Evolutionary conservation across 1,140 invertebrate species (phyloP).

Genomic region (Coboldia fuscipes): DNA sequence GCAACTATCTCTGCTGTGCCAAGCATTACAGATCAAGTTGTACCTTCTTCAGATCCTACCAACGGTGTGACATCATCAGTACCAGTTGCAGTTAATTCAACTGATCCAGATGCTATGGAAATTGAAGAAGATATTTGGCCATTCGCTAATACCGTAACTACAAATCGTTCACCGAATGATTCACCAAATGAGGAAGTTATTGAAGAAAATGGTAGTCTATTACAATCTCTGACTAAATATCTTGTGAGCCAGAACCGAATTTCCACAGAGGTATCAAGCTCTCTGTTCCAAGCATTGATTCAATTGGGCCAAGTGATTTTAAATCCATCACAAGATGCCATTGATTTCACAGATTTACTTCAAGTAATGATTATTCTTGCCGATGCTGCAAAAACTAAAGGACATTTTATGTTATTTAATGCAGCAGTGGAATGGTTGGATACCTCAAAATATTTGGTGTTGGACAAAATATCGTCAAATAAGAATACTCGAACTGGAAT

Average conservation of each 20-base stretch:
- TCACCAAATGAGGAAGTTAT: slow-evolving; percentile 10
- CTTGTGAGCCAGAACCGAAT: slow-evolving; percentile 51
- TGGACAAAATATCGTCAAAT: slow-evolving; percentile 29
- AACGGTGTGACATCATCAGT: too few species aligned
- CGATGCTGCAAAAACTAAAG: slow-evolving; percentile 49
- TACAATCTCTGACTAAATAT: slow-evolving; percentile 49
- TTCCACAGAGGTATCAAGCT: slow-evolving; percentile 43
- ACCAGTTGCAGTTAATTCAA: too few species aligned
- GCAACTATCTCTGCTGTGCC: slow-evolving; percentile 20
- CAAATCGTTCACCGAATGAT: slow-evolving; percentile 9
- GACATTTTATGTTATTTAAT: slow-evolving; percentile 59
- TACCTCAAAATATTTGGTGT: slow-evolving; percentile 34
- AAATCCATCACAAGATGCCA: slow-evolving; percentile 36
- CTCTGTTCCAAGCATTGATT: slow-evolving; percentile 53
- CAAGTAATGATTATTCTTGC: slow-evolving; percentile 52
- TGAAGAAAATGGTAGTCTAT: slow-evolving; percentile 47
- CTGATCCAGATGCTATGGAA: slow-evolving; percentile 16
- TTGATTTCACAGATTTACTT: slow-evolving; percentile 63
- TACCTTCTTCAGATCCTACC: slow-evolving; percentile 4
- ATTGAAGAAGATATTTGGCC: slow-evolving; percentile 13
- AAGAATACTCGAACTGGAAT: slow-evolving; percentile 16
- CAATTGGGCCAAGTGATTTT: slow-evolving; percentile 49
- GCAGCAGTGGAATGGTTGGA: slow-evolving; percentile 62
- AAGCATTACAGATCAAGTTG: slow-evolving; percentile 18
- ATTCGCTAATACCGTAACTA: slow-evolving; percentile 6